Conservation (phyloP, 2,113 vertebrate species). For the Syrmaticus mikado region DNA sequence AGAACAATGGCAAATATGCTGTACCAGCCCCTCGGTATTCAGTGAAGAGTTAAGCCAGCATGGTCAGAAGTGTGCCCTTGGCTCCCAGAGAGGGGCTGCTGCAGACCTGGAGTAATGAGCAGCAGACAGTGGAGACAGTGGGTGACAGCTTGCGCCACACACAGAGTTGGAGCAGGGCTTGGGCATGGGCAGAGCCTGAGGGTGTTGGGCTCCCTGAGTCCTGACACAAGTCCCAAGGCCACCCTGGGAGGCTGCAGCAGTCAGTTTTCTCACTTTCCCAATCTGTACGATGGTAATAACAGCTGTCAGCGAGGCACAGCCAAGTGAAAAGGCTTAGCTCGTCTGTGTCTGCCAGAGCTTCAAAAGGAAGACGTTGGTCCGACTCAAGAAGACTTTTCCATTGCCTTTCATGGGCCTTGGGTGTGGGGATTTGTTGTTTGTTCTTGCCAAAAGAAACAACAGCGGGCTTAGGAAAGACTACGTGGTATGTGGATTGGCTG, state of each 20-base stretch:
- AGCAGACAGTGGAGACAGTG: fast-evolving
- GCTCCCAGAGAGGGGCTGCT: not conserved
- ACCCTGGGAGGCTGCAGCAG: not conserved
- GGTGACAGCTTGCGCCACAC: not conserved
- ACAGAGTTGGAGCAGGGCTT: not conserved
- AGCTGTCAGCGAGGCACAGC: not conserved
- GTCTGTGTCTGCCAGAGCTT: not conserved
- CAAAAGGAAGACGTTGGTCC: not conserved
- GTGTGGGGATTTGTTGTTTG: not conserved
- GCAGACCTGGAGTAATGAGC: not conserved
- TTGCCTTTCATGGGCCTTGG: not conserved
- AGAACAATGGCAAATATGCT: not conserved
- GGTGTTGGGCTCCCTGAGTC: not conserved
- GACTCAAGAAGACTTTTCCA: conserved; percentile 45
- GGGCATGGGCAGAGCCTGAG: fast-evolving
- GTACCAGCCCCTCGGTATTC: not conserved
- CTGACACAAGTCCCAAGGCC: not conserved
- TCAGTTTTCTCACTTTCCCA: not conserved
- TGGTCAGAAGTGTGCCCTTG: not conserved
- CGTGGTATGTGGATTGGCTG: not conserved
- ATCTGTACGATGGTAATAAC: not conserved
- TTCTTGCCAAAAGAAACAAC: conserved; percentile 45
- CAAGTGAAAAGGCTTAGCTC: not conserved
- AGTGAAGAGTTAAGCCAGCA: not conserved
- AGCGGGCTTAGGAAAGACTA: not conserved